Conservation (phyloP, 2,888 invertebrate species). For the Eledona agricola region DNA sequence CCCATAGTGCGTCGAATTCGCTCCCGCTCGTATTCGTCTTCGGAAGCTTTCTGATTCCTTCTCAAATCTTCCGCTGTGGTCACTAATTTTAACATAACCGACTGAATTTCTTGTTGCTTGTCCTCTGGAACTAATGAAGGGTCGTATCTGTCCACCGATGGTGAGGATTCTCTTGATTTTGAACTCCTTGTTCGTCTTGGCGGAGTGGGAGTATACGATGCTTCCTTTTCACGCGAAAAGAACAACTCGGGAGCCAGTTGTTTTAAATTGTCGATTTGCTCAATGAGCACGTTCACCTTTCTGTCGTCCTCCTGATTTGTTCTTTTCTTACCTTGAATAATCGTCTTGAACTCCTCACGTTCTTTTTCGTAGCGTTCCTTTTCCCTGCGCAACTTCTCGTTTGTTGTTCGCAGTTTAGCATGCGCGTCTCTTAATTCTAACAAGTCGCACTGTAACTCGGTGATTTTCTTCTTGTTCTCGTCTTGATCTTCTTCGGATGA, state of each 20-base stretch:
- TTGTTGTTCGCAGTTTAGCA: slow-evolving; percentile 88
- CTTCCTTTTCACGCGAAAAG: slow-evolving; percentile 63
- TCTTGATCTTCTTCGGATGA: slow-evolving; percentile 89
- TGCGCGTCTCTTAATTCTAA: slow-evolving; percentile 90
- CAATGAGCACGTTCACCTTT: slow-evolving; percentile 75
- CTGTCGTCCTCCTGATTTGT: slow-evolving; percentile 74
- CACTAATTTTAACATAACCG: slow-evolving; percentile 70
- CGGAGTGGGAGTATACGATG: slow-evolving; percentile 72
- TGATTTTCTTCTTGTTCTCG: slow-evolving; percentile 84
- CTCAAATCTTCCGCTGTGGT: slow-evolving; percentile 75
- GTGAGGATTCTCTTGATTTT: slow-evolving; percentile 77
- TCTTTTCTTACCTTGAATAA: slow-evolving; percentile 63
- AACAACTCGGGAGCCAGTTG: slow-evolving; percentile 78
- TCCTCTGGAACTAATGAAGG: slow-evolving; percentile 62
- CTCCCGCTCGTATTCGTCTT: slow-evolving; percentile 66
- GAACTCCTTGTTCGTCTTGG: slow-evolving; percentile 72
- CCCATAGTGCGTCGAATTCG: slow-evolving; percentile 60
- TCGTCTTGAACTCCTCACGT: slow-evolving; percentile 68
- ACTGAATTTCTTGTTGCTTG: slow-evolving; percentile 56
- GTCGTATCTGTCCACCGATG: slow-evolving; percentile 66
- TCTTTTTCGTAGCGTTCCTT: slow-evolving; percentile 87
- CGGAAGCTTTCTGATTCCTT: slow-evolving; percentile 63
- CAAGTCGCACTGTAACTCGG: slow-evolving; percentile 86
- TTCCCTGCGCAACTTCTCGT: slow-evolving; percentile 88
- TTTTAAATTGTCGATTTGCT: slow-evolving; percentile 79